Evolutionary conservation across 35 echinoderm and acorn worm genomes (phyloP).

Genomic region (Nesometra sesokonis): DNA sequence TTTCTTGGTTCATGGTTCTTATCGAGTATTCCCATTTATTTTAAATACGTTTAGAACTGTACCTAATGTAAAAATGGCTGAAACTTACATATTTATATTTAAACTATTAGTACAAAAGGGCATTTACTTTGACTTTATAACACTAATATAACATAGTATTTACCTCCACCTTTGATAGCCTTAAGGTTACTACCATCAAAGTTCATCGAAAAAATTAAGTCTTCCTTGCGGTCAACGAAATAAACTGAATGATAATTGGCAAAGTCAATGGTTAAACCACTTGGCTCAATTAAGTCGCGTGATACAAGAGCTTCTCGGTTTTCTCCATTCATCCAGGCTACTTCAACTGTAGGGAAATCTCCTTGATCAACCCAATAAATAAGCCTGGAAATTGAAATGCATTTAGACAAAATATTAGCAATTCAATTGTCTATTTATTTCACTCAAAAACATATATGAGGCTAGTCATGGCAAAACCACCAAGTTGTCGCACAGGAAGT

Average conservation of each 20-base stretch:
- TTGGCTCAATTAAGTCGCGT: slow-evolving; percentile 18
- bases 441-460: too few relatives aligned
- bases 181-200: slow-evolving; percentile 56
- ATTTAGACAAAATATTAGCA: slow-evolving; percentile 5
- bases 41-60: too few relatives aligned
- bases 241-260: slow-evolving; percentile 39
- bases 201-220: slow-evolving; percentile 62
- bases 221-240: slow-evolving; percentile 52
- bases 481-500: too few relatives aligned
- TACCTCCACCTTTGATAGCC: neutral
- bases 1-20: too few relatives aligned
- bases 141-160: neutral
- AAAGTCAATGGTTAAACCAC: slow-evolving; percentile 75
- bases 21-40: too few relatives aligned
- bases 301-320: slow-evolving; percentile 14
- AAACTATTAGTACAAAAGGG: too few relatives aligned
- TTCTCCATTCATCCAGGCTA: slow-evolving; percentile 35
- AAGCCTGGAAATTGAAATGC: neutral
- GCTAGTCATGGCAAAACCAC: too few relatives aligned
- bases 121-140: too few relatives aligned
- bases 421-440: too few relatives aligned
- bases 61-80: too few relatives aligned
- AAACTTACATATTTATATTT: too few relatives aligned
- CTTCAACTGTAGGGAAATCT: slow-evolving; percentile 14
- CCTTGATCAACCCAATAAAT: slow-evolving; percentile 17